Base-by-base conservation (phyloP, 2,113 vertebrate genomes). In the Platichthys flesus region DNA sequence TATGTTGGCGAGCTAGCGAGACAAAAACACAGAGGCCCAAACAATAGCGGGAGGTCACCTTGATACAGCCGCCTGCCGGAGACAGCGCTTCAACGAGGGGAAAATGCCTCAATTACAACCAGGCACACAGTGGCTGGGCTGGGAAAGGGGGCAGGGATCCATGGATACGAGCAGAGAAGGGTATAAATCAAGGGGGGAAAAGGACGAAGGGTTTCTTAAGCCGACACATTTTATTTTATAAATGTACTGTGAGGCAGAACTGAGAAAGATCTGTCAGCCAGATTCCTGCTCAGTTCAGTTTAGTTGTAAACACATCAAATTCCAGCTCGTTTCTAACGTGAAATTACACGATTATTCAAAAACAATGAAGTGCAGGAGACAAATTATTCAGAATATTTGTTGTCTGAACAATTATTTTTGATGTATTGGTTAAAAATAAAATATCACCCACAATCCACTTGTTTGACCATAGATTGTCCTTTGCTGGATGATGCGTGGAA, bases 71-170 rank as follows among this genome's bases (percentile, higher is more conserved):
- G 88, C 79, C 86, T 85, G 85, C 83, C 64, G 55, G 84, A 90
- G 84, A 90, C 83, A 23, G 64, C 3, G 78, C 79, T 78, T 69
- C 3, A 85, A 88, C 40, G 28, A 79, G 74, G 76, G 86, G 88
- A 87, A 92, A 91, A 93, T 90, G 86, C 92, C 91, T 93, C 92
- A 87, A 92, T 93, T 91, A 90, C 83, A 78, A 83, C 23, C 66
- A 78, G 76, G 78, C 73, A 24, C 68, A 37, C 65, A 60, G 71
- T 6, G 51, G 62, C 79, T 28, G 57, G 42, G 56, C 62, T 45
- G 69, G 64, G 61, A 16, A 26, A 35, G 31, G 26, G 40, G 68
- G 63, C 10, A 47, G 69, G 7, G 51, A 66, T 2, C 60, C 10
- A 47, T 67, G 7, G 40, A 66, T 2, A 24, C 24, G 60, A 60